Evolutionary conservation across 2,113 vertebrate genomes (phyloP).

Genomic region (Chloebia gouldiae): DNA sequence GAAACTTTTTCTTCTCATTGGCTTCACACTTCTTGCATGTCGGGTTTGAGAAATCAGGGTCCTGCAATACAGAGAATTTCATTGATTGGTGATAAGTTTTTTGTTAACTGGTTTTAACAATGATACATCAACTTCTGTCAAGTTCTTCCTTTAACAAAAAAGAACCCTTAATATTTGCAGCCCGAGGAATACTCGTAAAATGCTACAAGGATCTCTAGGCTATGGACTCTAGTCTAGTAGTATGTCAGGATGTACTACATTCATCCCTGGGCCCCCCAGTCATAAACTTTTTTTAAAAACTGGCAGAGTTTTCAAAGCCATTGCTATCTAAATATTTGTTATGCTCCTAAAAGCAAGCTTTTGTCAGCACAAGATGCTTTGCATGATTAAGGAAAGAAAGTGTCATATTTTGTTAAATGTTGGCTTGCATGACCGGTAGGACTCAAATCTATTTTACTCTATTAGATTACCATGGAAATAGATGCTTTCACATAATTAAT

Average conservation of each 20-base stretch:
- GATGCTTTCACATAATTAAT: background rate
- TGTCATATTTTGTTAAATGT: background rate
- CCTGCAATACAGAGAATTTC: conserved; percentile 35
- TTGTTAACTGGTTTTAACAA: background rate
- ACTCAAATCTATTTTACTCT: background rate
- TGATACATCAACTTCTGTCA: background rate
- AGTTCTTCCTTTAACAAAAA: background rate
- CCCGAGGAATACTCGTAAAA: background rate
- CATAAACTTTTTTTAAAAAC: background rate
- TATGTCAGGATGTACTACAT: background rate
- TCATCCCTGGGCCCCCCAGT: background rate
- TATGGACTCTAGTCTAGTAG: background rate
- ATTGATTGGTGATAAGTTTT: background rate
- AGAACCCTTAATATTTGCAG: background rate
- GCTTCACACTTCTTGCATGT: conserved; percentile 23
- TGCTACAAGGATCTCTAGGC: background rate
- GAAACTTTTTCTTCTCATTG: background rate
- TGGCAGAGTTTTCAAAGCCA: background rate
- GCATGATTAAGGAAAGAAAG: background rate
- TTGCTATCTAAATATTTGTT: background rate
- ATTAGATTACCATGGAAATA: background rate
- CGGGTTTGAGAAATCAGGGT: rapidly evolving
- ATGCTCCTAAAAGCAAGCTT: background rate
- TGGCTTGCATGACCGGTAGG: background rate
- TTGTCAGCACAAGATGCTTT: background rate